phyloP scores from a whole-genome alignment of 2,888 invertebrate species.

The Ecliptopera silaceata region DNA sequence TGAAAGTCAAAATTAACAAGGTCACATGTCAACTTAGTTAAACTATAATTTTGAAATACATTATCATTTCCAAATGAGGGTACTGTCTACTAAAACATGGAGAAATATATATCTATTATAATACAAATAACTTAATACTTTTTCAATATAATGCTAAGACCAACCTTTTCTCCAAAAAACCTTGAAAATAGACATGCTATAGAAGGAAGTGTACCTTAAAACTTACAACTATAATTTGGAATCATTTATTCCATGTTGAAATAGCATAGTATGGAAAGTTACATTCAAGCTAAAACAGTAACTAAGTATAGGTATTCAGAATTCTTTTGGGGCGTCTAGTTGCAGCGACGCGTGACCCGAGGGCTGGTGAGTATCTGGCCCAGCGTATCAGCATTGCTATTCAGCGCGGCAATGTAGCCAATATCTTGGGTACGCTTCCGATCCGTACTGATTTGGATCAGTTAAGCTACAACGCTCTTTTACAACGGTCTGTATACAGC shows the following conservation, averaged over 20 bases:
- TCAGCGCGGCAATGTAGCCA: too few species aligned
- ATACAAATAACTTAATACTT: too few species aligned
- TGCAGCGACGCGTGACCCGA: too few species aligned
- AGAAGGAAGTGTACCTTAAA: neutral
- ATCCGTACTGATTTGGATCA: too few species aligned
- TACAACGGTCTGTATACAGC: too few species aligned
- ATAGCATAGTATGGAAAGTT: conserved; percentile 19
- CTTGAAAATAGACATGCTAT: neutral
- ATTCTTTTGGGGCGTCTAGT: too few species aligned
- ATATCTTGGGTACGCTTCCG: too few species aligned
- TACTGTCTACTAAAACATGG: neutral
- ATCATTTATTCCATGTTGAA: conserved; percentile 24
- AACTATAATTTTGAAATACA: conserved; percentile 53
- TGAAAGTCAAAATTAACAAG: conserved; percentile 33
- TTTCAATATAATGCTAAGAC: too few species aligned
- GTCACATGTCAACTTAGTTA: conserved; percentile 12
- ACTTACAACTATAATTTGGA: conserved; percentile 2
- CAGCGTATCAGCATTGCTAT: too few species aligned
- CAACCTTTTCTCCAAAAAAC: neutral
- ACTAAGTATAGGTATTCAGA: too few species aligned
- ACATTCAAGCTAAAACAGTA: conserved; percentile 48
- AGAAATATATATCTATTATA: neutral
- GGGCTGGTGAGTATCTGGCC: too few species aligned
- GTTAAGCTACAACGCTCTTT: too few species aligned
- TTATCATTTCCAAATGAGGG: conserved; percentile 47